Evolutionary conservation across 2,797 vertebrate species (phyloP).

Genomic region (Lagorchestes hirsutus): DNA sequence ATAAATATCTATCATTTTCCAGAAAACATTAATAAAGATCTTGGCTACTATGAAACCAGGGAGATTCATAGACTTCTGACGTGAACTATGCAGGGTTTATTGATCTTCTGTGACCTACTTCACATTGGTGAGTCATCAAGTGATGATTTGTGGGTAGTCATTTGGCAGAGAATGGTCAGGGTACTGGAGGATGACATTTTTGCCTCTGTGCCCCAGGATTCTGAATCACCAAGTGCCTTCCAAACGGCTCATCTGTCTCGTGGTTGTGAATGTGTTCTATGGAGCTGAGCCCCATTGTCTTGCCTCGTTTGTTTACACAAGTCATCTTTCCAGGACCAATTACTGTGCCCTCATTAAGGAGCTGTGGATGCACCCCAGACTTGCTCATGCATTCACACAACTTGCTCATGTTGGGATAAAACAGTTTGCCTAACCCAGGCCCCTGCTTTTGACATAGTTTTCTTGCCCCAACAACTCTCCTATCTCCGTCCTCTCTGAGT

Average conservation of each 20-base stretch:
- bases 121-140: constrained; percentile 70
- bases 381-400: not conserved
- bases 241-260: constrained; percentile 67
- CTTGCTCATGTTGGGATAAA: not conserved
- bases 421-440: not conserved
- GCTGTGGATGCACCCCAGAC: fast-evolving
- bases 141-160: constrained; percentile 72
- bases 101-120: constrained; percentile 76
- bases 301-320: constrained; percentile 65
- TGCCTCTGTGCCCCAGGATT: constrained; percentile 73
- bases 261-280: constrained; percentile 68
- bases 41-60: not conserved
- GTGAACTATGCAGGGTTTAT: constrained; percentile 74
- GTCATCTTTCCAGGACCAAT: constrained; percentile 66
- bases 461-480: not conserved
- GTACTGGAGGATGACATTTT: constrained; percentile 67
- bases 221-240: constrained; percentile 78
- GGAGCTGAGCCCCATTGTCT: constrained; percentile 76
- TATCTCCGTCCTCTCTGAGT: not conserved
- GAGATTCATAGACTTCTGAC: constrained; percentile 59
- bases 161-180: constrained; percentile 72
- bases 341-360: constrained; percentile 30
- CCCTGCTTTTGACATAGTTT: not conserved
- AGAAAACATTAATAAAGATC: constrained; percentile 45
- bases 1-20: constrained; percentile 38